Evolutionary conservation across 2,113 vertebrate genomes (phyloP).

Genomic region (Ceyx cyanopectus): DNA sequence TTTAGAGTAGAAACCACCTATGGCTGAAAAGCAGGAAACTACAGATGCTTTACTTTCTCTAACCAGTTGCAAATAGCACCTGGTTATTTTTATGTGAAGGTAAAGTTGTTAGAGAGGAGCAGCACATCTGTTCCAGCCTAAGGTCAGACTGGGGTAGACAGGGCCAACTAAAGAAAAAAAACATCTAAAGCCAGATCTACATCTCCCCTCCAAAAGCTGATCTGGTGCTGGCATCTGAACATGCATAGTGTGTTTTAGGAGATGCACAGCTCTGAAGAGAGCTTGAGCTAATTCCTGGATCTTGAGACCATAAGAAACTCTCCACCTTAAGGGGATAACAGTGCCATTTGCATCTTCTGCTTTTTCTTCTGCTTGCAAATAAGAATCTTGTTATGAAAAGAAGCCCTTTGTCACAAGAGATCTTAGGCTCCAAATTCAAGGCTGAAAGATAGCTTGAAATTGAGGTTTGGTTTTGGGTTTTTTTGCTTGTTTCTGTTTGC

Average conservation of each 20-base stretch:
- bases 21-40: conserved; percentile 5
- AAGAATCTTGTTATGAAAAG: background rate
- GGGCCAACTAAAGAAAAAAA: background rate
- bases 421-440: background rate
- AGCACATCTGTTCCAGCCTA: background rate
- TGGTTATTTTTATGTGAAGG: conserved; percentile 16
- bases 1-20: conserved; percentile 7
- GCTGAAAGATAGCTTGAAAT: background rate
- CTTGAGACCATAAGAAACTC: background rate
- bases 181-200: background rate
- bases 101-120: background rate
- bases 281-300: background rate
- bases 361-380: background rate
- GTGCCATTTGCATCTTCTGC: background rate
- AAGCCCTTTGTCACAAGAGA: background rate
- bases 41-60: conserved; percentile 20
- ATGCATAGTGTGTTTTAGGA: background rate
- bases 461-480: background rate
- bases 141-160: background rate
- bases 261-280: background rate
- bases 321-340: background rate
- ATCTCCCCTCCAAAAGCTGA: background rate
- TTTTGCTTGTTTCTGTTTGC: too few relatives aligned
- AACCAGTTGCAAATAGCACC: background rate
- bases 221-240: background rate